phyloP scores from a whole-genome alignment of 2,113 vertebrate genomes.

The Lasiurus cinereus region DNA sequence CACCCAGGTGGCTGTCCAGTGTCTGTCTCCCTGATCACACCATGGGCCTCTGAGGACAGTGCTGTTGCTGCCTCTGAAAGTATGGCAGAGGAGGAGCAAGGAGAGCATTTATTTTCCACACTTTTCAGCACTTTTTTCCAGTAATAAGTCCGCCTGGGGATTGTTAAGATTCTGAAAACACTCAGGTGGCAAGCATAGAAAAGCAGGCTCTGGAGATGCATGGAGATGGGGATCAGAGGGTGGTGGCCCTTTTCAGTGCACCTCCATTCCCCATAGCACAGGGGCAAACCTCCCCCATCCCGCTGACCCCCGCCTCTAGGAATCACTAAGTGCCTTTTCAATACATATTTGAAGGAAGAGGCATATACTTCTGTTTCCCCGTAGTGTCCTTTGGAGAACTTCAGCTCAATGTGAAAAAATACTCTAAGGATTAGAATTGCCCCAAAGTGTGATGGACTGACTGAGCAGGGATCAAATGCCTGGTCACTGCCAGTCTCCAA shows the following conservation, averaged over 20 bases:
- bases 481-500: neutral
- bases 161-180: neutral
- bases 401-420: neutral
- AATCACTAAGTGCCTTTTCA: neutral
- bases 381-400: neutral
- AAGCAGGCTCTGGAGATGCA: neutral
- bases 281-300: neutral
- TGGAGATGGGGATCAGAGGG: neutral
- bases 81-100: neutral
- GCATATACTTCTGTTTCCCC: neutral
- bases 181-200: neutral
- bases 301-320: neutral
- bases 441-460: neutral
- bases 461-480: neutral
- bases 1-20: rapidly evolving
- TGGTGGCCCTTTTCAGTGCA: neutral
- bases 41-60: neutral
- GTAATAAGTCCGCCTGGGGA: neutral
- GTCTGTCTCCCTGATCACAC: neutral
- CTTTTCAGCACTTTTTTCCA: neutral
- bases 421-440: neutral
- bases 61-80: neutral
- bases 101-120: neutral
- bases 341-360: neutral
- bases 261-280: neutral